A percentile compares a stretch with the other conserved stretches of the same genome.
These are phyloP conservation scores for Lophochroa leadbeateri DNA, from an alignment of 2,113 vertebrate genomes.

Conservation along the genomic window DNA sequence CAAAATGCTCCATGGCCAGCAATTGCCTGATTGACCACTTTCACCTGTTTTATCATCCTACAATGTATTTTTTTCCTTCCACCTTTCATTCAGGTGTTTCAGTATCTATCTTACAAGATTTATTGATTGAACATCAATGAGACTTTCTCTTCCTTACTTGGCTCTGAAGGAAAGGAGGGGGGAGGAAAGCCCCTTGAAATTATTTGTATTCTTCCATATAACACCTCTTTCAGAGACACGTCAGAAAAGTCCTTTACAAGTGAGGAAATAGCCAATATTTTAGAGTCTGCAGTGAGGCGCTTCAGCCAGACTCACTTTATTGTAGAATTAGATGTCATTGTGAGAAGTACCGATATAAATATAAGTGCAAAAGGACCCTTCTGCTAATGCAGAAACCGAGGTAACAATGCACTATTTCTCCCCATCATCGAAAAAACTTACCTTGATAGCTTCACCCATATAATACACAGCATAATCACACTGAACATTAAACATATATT, in stretches of 20 bases:
- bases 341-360: slow-evolving; percentile 76
- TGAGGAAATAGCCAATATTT: slow-evolving; percentile 76
- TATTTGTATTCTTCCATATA: slow-evolving; percentile 70
- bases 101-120: not conserved
- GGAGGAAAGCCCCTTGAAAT: slow-evolving; percentile 27
- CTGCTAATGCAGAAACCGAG: slow-evolving; percentile 66
- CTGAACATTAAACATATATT: slow-evolving; percentile 75
- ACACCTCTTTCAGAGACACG: slow-evolving; percentile 65
- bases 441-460: slow-evolving; percentile 59
- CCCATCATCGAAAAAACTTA: slow-evolving; percentile 55
- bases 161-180: not conserved
- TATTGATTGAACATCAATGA: slow-evolving; percentile 49
- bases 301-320: slow-evolving; percentile 73
- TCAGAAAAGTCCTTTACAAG: slow-evolving; percentile 73
- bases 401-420: slow-evolving; percentile 70
- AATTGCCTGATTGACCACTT: not conserved
- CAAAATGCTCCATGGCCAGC: not conserved
- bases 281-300: slow-evolving; percentile 63
- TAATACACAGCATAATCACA: slow-evolving; percentile 70
- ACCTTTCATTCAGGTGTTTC: not conserved
- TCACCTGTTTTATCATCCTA: not conserved
- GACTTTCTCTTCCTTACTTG: slow-evolving; percentile 1
- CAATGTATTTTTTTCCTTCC: not conserved
- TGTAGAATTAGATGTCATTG: slow-evolving; percentile 78
- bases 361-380: slow-evolving; percentile 70